Evolutionary conservation across 2,113 vertebrate genomes (phyloP).

Genomic region (Isichthys henryi): DNA sequence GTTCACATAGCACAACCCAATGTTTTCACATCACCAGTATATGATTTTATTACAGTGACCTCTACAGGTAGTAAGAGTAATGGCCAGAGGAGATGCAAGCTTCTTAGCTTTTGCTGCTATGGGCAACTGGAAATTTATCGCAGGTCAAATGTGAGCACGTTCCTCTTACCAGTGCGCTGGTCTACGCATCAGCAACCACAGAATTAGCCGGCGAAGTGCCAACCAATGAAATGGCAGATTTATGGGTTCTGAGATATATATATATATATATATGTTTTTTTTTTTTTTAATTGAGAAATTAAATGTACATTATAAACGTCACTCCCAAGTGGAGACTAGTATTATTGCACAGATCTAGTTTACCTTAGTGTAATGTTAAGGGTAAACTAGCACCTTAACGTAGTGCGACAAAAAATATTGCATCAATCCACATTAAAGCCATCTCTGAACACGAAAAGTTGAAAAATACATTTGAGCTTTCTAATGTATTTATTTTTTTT

Average conservation of each 20-base stretch:
- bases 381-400: constrained; percentile 47
- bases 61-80: background rate
- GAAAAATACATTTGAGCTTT: background rate
- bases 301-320: constrained; percentile 12
- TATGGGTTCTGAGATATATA: background rate
- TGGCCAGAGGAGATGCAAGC: background rate
- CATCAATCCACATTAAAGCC: constrained; percentile 46
- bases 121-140: background rate
- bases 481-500: background rate
- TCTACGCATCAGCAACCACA: background rate
- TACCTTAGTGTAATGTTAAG: constrained; percentile 43
- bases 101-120: background rate
- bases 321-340: constrained; percentile 35
- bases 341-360: constrained; percentile 60
- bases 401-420: constrained; percentile 48
- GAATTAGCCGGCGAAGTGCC: background rate
- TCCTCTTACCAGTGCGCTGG: background rate
- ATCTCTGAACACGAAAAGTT: constrained; percentile 22
- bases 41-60: constrained; percentile 20
- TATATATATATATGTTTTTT: background rate
- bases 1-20: background rate
- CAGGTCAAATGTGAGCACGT: background rate
- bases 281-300: constrained; percentile 8
- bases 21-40: background rate
- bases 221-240: constrained; percentile 3